Evolutionary conservation across 2,888 invertebrate genomes (phyloP).

Genomic region (Phania funesta): DNA sequence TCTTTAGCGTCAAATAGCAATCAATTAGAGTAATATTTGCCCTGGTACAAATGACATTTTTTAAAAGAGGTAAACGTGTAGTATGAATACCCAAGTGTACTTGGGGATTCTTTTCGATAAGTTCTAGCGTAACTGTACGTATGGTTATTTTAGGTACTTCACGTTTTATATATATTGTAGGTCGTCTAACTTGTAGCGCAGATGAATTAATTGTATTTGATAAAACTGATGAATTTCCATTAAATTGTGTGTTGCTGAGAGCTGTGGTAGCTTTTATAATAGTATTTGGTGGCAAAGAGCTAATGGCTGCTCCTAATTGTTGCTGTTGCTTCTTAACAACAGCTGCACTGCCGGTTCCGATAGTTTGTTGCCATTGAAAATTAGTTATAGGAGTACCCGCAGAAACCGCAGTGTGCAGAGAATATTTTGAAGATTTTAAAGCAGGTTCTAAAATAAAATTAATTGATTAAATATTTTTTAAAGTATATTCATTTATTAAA

Average conservation of each 20-base stretch:
- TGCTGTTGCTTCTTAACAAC: slow-evolving; percentile 66
- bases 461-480: neutral
- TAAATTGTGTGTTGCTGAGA: slow-evolving; percentile 54
- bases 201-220: slow-evolving; percentile 40
- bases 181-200: slow-evolving; percentile 70
- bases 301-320: slow-evolving; percentile 74
- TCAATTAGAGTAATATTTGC: slow-evolving; percentile 76
- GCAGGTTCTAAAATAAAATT: slow-evolving; percentile 48
- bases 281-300: slow-evolving; percentile 75
- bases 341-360: slow-evolving; percentile 59
- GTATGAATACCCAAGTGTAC: slow-evolving; percentile 75
- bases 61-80: slow-evolving; percentile 74
- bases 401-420: slow-evolving; percentile 72
- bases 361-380: slow-evolving; percentile 70
- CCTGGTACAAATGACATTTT: slow-evolving; percentile 75
- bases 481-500: too few relatives aligned
- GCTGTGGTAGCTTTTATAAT: slow-evolving; percentile 75
- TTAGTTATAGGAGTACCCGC: slow-evolving; percentile 71
- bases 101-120: slow-evolving; percentile 77
- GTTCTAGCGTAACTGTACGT: slow-evolving; percentile 75
- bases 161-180: slow-evolving; percentile 77
- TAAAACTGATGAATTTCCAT: slow-evolving; percentile 68
- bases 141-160: slow-evolving; percentile 76
- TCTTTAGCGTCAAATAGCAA: slow-evolving; percentile 77
- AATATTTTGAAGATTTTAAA: slow-evolving; percentile 74